Conservation (phyloP, 2,888 invertebrate genomes). For the Leucania comma region DNA sequence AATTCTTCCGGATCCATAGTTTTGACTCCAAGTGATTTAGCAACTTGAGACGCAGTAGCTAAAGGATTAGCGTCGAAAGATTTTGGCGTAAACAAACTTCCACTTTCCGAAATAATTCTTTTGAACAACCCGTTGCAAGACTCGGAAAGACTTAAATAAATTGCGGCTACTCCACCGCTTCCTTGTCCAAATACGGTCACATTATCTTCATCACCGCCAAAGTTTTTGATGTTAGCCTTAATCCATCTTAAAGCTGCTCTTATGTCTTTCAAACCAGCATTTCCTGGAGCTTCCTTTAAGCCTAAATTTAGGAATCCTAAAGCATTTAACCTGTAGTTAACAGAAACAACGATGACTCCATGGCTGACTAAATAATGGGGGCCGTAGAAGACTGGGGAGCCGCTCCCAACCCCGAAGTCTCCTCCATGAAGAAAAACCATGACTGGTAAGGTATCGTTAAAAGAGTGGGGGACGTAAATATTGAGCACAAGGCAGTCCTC, state of each 20-base stretch:
- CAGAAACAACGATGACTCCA: constrained; percentile 84
- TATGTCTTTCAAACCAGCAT: constrained; percentile 87
- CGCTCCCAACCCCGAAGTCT: constrained; percentile 85
- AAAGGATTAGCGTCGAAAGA: constrained; percentile 80
- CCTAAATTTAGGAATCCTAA: constrained; percentile 87
- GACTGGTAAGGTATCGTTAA: constrained; percentile 79
- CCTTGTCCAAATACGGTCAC: constrained; percentile 88
- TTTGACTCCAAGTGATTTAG: constrained; percentile 80
- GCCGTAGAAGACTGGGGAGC: constrained; percentile 83
- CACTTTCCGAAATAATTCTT: constrained; percentile 84
- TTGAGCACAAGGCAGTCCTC: constrained; percentile 88
- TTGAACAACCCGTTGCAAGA: constrained; percentile 85
- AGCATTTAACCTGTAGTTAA: constrained; percentile 88
- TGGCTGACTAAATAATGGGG: constrained; percentile 86
- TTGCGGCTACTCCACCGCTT: constrained; percentile 83
- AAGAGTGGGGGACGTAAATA: constrained; percentile 79
- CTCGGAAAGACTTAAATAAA: constrained; percentile 83
- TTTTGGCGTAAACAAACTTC: constrained; percentile 80
- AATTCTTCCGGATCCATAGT: constrained; percentile 77
- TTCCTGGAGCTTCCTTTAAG: constrained; percentile 84
- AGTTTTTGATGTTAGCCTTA: constrained; percentile 80
- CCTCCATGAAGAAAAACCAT: constrained; percentile 89
- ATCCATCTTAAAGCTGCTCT: constrained; percentile 87
- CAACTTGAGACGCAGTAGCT: constrained; percentile 82
- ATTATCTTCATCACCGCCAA: constrained; percentile 84